Percentiles rank a stretch among this genome's conserved stretches.
Conservation (phyloP, 2,797 vertebrate species). For the Poeciliopsis paucimaculata region DNA sequence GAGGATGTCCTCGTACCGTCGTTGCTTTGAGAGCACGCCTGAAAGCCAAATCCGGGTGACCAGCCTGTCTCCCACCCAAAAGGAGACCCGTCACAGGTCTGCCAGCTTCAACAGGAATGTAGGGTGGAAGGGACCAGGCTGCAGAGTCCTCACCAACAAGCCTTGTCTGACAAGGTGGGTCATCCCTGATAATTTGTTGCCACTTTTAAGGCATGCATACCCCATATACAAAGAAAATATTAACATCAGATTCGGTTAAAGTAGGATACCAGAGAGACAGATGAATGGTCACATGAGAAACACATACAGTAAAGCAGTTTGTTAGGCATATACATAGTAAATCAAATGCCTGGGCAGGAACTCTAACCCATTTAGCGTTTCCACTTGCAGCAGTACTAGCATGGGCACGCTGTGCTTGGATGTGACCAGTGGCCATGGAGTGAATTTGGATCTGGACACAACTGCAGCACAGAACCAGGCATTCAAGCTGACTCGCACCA, state of each 20-base stretch:
- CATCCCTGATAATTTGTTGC: not conserved
- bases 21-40: slow-evolving; percentile 74
- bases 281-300: not conserved
- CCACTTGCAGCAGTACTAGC: slow-evolving; percentile 64
- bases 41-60: slow-evolving; percentile 63
- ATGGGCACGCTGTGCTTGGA: slow-evolving; percentile 70
- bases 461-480: slow-evolving; percentile 78
- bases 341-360: not conserved
- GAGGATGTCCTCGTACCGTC: slow-evolving; percentile 83
- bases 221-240: not conserved
- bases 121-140: slow-evolving; percentile 44
- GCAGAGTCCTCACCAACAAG: slow-evolving; percentile 64
- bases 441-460: slow-evolving; percentile 74
- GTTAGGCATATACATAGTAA: not conserved
- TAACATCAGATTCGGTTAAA: not conserved
- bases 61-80: slow-evolving; percentile 77
- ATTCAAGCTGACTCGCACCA: slow-evolving; percentile 72
- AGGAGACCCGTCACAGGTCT: slow-evolving; percentile 68
- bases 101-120: slow-evolving; percentile 70
- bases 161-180: slow-evolving; percentile 74
- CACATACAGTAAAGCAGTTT: not conserved
- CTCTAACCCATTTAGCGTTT: not conserved
- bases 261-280: not conserved
- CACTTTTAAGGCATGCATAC: not conserved
- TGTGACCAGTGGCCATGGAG: slow-evolving; percentile 56